Evolutionary conservation across 2,888 invertebrate species (phyloP), one percentile per base, ranked within the genome.

Genomic region (Caenorhabditis becei): DNA sequence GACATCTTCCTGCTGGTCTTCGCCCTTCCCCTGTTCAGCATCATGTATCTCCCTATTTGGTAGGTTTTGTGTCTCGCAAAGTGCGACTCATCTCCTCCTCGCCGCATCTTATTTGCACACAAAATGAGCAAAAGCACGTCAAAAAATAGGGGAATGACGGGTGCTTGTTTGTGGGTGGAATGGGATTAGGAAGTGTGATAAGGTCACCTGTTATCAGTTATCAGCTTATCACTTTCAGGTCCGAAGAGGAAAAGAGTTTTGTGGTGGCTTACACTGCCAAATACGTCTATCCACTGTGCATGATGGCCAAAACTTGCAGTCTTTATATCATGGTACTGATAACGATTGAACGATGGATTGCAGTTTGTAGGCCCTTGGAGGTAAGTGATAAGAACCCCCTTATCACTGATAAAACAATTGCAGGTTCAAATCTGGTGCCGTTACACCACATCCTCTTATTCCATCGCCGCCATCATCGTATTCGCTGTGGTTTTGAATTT

Each of bases 291-390:
- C 82, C 82, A 26, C 51, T 82, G 37, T 77, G 78, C 51, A 82
- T 82, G 82, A 82, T 82, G 63, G 77, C 82, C 7, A 77, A 82
- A 18, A 72, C 82, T n/a, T 78, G 77, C 35, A 82, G 82, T 61
- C 51, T 82, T 14, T 82, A 78, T 24, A 63, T 82, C n/a, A 82
- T 82, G 82, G 72, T 82, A 14, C 20, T 78, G 24, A 82, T 82
- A 16, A 82, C 77, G 0, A 63, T 78, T 18, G 82, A 82, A 53
- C 51, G 82, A 61, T 82, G 82, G 77, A 71, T 82, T 26, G 82
- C 82, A 2, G 82, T 82, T 41, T 82, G 82, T 37, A 24, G 72
- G 16, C 82, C 82, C 8, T 47, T 82, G 10, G 69, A 77, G 77
- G 81, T 81, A 18, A 35, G 16, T 10, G 10, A 10, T 32, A n/a